Percentiles rank a stretch among this genome's conserved stretches.
Evolutionary conservation across 2,113 vertebrate species (phyloP).

Genomic region (Mormyrus iriodes): DNA sequence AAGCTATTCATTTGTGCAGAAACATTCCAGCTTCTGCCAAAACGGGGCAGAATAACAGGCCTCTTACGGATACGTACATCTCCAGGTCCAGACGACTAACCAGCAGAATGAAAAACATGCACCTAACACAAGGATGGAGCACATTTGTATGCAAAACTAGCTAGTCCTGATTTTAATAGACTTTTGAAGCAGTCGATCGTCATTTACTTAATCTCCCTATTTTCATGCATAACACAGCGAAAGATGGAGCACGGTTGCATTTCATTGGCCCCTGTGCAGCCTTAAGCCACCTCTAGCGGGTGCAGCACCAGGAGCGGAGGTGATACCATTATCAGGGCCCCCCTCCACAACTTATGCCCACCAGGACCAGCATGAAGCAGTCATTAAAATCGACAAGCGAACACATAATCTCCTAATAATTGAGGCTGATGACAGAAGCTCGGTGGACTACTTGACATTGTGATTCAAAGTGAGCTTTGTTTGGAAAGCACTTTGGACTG

Average conservation of each 20-base stretch:
- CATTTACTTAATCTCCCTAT: conserved; percentile 10
- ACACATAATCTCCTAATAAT: conserved; percentile 18
- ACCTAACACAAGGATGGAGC: not conserved
- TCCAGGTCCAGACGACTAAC: not conserved
- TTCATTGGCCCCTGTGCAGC: not conserved
- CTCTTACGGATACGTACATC: not conserved
- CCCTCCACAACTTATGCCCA: not conserved
- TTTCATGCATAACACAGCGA: not conserved
- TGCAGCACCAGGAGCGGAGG: not conserved
- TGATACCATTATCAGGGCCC: not conserved
- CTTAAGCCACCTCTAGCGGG: not conserved
- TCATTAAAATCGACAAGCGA: conserved; percentile 15
- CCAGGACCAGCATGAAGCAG: not conserved
- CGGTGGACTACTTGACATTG: conserved; percentile 12
- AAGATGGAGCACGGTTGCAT: not conserved
- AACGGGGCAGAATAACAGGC: not conserved
- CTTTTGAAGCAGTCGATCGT: not conserved
- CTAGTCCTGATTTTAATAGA: conserved; percentile 4
- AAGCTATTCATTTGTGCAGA: not conserved
- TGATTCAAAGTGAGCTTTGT: conserved; percentile 15
- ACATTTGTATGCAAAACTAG: not conserved
- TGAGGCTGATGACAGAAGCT: conserved; percentile 10
- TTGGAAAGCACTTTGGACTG: not conserved
- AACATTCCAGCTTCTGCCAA: not conserved
- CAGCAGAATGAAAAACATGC: not conserved